These are phyloP conservation scores for Nemopilema nomurai DNA, from an alignment of 30 jellyfish, hydroid and myxozoan genomes.

Conservation along the genomic window DNA sequence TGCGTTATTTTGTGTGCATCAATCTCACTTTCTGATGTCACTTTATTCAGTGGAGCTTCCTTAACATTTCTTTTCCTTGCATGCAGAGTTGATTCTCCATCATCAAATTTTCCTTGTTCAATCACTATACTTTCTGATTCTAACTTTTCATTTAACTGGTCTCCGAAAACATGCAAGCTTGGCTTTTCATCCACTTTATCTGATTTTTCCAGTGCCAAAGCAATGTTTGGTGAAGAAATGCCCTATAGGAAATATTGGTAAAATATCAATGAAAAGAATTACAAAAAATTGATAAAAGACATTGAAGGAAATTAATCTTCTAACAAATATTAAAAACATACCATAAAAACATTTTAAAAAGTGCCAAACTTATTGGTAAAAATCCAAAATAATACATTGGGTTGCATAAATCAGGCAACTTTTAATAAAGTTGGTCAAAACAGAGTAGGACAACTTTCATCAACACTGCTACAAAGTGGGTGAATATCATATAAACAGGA, in stretches of 20 bases:
- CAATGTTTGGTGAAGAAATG: conserved; percentile 51
- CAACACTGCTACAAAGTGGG: no score
- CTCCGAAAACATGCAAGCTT: neutral
- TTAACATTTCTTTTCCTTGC: conserved; percentile 53
- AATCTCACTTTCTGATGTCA: conserved; percentile 7
- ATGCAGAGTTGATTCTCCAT: conserved; percentile 18
- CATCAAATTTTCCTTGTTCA: neutral
- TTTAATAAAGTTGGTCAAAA: no score
- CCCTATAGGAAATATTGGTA: no score
- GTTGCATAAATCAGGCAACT: no score
- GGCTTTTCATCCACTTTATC: conserved; percentile 21
- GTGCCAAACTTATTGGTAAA: no score
- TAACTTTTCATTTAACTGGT: neutral
- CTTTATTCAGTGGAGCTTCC: conserved; percentile 8
- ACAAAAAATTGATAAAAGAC: neutral
- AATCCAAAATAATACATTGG: no score
- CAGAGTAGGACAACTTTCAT: no score
- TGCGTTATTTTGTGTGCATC: neutral
- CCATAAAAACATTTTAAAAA: no score
- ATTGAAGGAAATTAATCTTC: no score
- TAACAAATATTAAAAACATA: no score
- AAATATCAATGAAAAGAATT: neutral
- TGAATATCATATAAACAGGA: no score
- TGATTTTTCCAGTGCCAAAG: conserved; percentile 45
- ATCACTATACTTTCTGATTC: conserved; percentile 8